phyloP scores from a whole-genome alignment of 2,797 vertebrate species.

The Myotis planiceps region DNA sequence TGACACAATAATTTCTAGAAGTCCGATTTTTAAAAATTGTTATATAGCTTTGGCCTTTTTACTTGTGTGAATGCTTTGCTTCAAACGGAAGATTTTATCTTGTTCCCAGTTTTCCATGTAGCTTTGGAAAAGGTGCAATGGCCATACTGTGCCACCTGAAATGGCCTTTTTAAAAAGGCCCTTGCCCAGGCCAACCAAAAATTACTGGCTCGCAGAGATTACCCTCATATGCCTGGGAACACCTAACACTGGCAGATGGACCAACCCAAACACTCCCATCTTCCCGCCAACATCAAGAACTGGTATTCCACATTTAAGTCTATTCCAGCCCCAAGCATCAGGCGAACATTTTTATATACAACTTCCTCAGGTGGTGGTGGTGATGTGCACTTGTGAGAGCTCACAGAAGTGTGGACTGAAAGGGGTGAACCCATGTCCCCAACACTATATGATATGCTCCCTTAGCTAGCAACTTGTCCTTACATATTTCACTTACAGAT shows the following conservation, averaged over 20 bases:
- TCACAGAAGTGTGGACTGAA: neutral
- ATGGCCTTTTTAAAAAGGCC: neutral
- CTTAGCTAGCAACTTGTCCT: neutral
- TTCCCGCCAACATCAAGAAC: neutral
- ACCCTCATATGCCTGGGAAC: neutral
- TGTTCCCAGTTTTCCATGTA: neutral
- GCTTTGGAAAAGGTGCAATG: neutral
- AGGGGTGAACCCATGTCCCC: neutral
- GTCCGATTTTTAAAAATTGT: neutral
- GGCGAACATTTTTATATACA: neutral
- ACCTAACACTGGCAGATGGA: neutral
- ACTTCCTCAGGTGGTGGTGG: neutral
- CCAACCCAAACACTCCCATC: neutral
- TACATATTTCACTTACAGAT: neutral
- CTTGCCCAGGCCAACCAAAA: neutral
- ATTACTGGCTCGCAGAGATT: neutral
- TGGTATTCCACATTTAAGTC: neutral
- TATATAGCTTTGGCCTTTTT: neutral
- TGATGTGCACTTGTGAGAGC: slow-evolving; percentile 1
- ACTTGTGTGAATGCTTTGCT: neutral
- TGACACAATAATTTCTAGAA: neutral
- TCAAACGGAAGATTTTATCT: slow-evolving; percentile 2
- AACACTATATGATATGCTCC: neutral
- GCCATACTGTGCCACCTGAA: neutral
- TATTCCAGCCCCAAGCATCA: neutral